Evolutionary conservation across 2,888 invertebrate species (phyloP), one percentile per base, ranked within the genome.

Genomic region (Torymus tubicola): DNA sequence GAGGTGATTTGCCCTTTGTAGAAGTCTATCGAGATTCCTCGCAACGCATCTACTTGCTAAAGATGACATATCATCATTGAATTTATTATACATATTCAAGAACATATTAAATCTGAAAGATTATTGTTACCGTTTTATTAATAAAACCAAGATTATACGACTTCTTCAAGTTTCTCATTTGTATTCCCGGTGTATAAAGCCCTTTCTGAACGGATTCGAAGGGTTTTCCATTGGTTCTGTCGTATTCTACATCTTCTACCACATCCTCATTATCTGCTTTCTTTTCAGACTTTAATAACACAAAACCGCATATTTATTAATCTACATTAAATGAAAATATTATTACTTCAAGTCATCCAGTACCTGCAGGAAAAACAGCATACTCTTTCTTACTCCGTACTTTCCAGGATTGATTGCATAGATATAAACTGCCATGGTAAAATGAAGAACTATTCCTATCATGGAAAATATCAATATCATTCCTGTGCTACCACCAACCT

Each of bases 1-100:
- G 96, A 96, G 0, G 97, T 97, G 77, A 97, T 97, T 91, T 98
- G 96, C 81, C 95, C 94, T 86, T 96, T 94, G 87, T 95, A 97
- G 93, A 97, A 86, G 71, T 87, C 87, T 11, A 87, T 75, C n/a
- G 85, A 83, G 11, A 87, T 77, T 0, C 86, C 86, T 58, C 75
- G 81, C 4, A 87, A 81, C n/a, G 86, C 87, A 13, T 86, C 68
- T 8, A 90, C 87, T 60, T 78, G 80, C 89, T 89, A 63, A 55
- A 60, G 55, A 10, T 50, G 5, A 58, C 2, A 63, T 31, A 14
- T 52, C 13, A 14, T n/a, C 31, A 60, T 18, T n/a, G 12, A 24
- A 61, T 53, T 12, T 50, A 10, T 14, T 31, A 18, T 31, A 18
- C 12, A 42, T 11, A 42, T 42, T 42, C 1, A 78, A 4, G 12